Conservation (phyloP, 2,113 vertebrate genomes). For the Paradoxurus hermaphroditus region DNA sequence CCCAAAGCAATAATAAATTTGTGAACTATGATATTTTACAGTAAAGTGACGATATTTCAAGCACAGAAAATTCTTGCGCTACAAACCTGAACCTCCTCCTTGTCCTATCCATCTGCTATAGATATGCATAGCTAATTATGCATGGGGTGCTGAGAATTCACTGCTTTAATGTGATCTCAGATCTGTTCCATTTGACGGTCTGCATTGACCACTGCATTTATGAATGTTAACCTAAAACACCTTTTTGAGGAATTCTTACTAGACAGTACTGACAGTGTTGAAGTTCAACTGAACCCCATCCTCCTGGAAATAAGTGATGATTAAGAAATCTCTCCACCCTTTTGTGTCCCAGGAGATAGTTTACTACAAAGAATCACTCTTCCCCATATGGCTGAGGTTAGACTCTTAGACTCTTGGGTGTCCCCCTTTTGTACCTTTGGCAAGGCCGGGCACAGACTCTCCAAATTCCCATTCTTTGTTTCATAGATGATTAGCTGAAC, state of each 20-base stretch:
- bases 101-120: background rate
- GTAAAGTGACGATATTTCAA: conserved; percentile 60
- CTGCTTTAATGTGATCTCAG: background rate
- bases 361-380: background rate
- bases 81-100: background rate
- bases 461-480: background rate
- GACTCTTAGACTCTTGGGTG: background rate
- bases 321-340: background rate
- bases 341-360: background rate
- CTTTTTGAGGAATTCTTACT: background rate
- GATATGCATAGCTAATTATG: background rate
- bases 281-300: background rate
- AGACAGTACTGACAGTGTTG: background rate
- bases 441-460: background rate
- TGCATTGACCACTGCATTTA: background rate
- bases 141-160: background rate
- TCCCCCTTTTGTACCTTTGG: background rate
- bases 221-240: background rate
- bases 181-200: background rate
- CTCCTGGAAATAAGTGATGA: background rate
- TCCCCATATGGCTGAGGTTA: background rate
- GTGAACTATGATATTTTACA: conserved; percentile 59
- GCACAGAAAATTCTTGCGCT: conserved; percentile 17
- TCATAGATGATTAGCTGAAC: background rate
- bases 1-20: conserved; percentile 65